A percentile compares a stretch with the other conserved stretches of the same genome.
Evolutionary conservation across 2,888 invertebrate genomes (phyloP).

Genomic region (Anarsia innoxiella): DNA sequence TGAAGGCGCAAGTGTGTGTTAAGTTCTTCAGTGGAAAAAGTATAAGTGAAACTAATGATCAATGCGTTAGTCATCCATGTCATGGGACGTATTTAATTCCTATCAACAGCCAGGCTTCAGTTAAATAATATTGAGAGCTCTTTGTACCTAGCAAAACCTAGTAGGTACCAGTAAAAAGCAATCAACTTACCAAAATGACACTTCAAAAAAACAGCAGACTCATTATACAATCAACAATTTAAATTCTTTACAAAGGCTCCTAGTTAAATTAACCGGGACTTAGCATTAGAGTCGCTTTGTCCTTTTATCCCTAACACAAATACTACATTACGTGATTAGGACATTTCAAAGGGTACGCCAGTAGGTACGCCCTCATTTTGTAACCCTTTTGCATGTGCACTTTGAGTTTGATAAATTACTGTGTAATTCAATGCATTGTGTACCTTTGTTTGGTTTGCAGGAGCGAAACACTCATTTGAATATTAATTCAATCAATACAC

Average conservation of each 20-base stretch:
- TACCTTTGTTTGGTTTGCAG: conserved; percentile 10
- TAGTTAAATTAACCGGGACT: conserved; percentile 6
- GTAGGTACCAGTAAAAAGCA: too few relatives aligned
- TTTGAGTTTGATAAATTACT: conserved; percentile 35
- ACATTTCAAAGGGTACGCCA: conserved; percentile 46
- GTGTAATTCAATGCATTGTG: conserved; percentile 18
- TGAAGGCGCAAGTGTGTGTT: too few relatives aligned
- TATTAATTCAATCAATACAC: conserved; percentile 1
- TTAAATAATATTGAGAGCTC: too few relatives aligned
- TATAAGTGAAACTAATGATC: too few relatives aligned
- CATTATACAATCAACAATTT: conserved; percentile 9
- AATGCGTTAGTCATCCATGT: too few relatives aligned
- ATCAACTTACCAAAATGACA: neutral
- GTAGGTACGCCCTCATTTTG: too few relatives aligned
- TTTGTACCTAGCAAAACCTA: too few relatives aligned
- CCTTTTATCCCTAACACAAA: conserved; percentile 39
- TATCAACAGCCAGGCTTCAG: too few relatives aligned
- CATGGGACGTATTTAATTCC: too few relatives aligned
- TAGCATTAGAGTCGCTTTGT: conserved; percentile 4
- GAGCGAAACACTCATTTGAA: neutral
- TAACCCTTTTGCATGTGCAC: conserved; percentile 10
- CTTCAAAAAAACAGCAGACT: conserved; percentile 1
- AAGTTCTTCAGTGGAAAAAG: too few relatives aligned
- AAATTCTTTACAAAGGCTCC: conserved; percentile 1
- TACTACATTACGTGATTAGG: conserved; percentile 53